phyloP scores from a whole-genome alignment of 2,797 vertebrate species.

The Mormyrops boulengeri region DNA sequence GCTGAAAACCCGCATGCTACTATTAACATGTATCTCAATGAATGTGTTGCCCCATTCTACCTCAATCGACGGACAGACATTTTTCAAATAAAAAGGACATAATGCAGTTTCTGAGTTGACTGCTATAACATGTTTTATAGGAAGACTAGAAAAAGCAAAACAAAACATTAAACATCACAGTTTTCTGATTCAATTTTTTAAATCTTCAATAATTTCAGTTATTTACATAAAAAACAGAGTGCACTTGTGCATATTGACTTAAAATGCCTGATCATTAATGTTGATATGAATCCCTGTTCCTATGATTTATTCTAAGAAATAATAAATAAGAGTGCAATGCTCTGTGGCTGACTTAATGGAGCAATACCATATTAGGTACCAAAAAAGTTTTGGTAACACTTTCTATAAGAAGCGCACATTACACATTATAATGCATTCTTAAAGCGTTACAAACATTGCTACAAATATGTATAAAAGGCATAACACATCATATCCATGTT shows the following conservation, averaged over 20 bases:
- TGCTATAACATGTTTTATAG: background rate
- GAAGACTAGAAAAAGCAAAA: background rate
- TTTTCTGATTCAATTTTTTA: background rate
- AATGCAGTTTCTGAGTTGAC: background rate
- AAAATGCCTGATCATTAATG: background rate
- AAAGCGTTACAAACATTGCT: background rate
- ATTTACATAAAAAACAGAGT: too few relatives aligned
- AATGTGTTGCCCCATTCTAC: background rate
- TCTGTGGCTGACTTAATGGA: background rate
- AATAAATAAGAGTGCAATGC: background rate
- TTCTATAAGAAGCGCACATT: background rate
- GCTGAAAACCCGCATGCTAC: background rate
- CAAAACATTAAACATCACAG: background rate
- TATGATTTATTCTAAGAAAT: background rate
- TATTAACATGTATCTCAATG: background rate
- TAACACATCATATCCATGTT: background rate
- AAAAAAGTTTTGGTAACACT: background rate
- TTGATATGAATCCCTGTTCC: background rate
- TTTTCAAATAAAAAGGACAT: background rate
- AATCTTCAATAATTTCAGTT: background rate
- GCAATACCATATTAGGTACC: background rate
- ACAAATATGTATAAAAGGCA: background rate
- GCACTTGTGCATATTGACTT: background rate
- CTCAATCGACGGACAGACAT: background rate
- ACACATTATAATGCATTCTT: background rate